Evolutionary conservation across 2,888 invertebrate genomes (phyloP), one percentile per base, ranked within the genome.

Genomic region (Drosophila kokeensis): DNA sequence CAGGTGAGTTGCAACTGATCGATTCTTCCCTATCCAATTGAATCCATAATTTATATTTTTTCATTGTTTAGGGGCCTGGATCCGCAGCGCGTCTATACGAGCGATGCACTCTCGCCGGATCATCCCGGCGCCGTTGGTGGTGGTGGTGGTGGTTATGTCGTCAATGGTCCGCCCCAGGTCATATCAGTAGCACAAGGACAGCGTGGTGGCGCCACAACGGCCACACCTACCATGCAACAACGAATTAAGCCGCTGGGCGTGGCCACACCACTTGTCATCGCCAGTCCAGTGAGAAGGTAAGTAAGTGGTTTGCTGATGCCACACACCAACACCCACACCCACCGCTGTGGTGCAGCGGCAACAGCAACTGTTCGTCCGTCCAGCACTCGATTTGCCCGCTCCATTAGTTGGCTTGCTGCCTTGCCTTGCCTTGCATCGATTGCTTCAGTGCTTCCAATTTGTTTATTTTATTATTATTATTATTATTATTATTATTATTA

Each of bases 191-290:
- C 92, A 94, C 94, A 87, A 94, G 94, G 87, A 93, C 79, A 80
- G 21, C 94, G 82, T 93, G 94, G 83, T 92, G 92, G 89, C 78
- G 94, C 79, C 40, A 85, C 91, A 92, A 95, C 89, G 65, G 93
- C 93, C 64, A 97, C 97, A 90, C 97, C 97, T 66, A 97, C 97
- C 59, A 97, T 97, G 96, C 97, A 97, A 93, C 97, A 97, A 93
- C 95, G 98, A 91, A 97, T 98, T 91, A 97, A 97, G 93, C 97
- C 97, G 71, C 95, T 98, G 69, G 98, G 98, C 60, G 97, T 98
- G 82, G 97, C 98, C 69, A 98, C 98, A 76, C 97, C 98, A 45
- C 94, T 98, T 65, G 97, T 97, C 11, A 95, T 97, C 94, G 96
- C 95, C 94, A 97, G 97, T 94, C 97, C 97, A 71, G 96, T 97